Evolutionary conservation across 2,888 invertebrate species (phyloP).

Genomic region (Ectemnius cavifrons): DNA sequence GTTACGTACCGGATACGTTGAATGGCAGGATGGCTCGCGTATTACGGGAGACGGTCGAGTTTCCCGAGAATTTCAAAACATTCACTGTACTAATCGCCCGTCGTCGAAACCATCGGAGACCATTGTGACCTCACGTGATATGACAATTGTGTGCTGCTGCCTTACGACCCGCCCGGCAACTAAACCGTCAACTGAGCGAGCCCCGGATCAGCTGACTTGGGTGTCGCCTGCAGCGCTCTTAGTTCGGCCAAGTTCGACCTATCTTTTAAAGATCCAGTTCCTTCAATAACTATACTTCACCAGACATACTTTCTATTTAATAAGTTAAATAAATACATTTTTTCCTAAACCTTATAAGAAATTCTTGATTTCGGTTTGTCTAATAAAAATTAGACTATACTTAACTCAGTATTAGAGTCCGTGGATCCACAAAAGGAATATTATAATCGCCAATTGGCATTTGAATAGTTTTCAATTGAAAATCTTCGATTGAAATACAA

Average conservation of each 20-base stretch:
- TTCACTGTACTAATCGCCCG: slow-evolving; percentile 60
- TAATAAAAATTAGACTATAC: too few relatives aligned
- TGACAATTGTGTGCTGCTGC: slow-evolving; percentile 68
- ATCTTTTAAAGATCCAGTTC: not conserved
- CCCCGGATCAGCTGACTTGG: slow-evolving; percentile 64
- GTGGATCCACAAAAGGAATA: too few relatives aligned
- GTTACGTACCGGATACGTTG: slow-evolving; percentile 35
- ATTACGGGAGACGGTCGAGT: slow-evolving; percentile 47
- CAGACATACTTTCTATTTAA: too few relatives aligned
- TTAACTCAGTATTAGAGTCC: too few relatives aligned
- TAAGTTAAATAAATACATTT: too few relatives aligned
- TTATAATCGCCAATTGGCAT: too few relatives aligned
- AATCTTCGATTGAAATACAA: too few relatives aligned
- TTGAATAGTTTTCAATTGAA: too few relatives aligned
- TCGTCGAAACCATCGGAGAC: slow-evolving; percentile 61
- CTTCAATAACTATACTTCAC: not conserved
- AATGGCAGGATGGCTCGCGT: slow-evolving; percentile 17
- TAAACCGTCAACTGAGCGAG: slow-evolving; percentile 56
- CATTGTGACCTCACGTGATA: slow-evolving; percentile 73
- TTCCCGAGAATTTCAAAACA: slow-evolving; percentile 62
- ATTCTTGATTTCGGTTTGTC: too few relatives aligned
- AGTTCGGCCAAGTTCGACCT: not conserved
- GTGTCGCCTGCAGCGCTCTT: slow-evolving; percentile 1
- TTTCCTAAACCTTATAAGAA: too few relatives aligned
- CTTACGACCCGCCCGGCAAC: slow-evolving; percentile 71